Evolutionary conservation across 2,113 vertebrate species (phyloP).

Genomic region (Murina feae): DNA sequence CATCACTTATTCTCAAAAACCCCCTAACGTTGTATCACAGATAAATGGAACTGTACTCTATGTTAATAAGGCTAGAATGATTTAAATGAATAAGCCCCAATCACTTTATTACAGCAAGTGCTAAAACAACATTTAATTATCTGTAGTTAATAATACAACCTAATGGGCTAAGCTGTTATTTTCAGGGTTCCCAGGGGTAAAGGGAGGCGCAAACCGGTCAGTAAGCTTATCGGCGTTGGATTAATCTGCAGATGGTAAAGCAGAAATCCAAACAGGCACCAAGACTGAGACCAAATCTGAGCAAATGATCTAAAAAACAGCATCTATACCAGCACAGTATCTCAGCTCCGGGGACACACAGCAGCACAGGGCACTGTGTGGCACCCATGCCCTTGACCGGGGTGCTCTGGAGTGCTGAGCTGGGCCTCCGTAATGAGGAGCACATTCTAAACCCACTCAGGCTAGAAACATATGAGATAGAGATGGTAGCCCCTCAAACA

Average conservation of each 20-base stretch:
- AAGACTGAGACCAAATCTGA: background rate
- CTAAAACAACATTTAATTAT: constrained; percentile 45
- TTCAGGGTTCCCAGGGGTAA: background rate
- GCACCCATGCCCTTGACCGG: accelerated
- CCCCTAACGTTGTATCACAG: background rate
- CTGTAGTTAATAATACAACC: constrained; percentile 18
- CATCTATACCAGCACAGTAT: background rate
- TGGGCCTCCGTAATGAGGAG: accelerated
- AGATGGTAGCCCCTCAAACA: background rate
- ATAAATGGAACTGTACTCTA: background rate
- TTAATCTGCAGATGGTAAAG: background rate
- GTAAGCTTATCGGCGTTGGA: background rate
- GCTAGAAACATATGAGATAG: background rate
- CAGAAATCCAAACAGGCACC: background rate
- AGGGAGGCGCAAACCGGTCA: background rate
- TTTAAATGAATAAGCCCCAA: constrained; percentile 30
- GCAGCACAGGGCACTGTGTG: background rate
- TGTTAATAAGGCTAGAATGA: constrained; percentile 37
- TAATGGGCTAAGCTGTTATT: background rate
- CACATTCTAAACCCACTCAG: background rate
- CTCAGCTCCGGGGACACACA: background rate
- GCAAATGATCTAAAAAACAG: background rate
- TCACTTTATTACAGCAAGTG: background rate
- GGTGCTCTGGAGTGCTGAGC: background rate
- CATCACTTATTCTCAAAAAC: background rate